A percentile compares a stretch with the other conserved stretches of the same genome.
These are phyloP conservation scores for Brachionus koreanus DNA, from an alignment of 1,140 invertebrate genomes.

Conservation along the genomic window DNA sequence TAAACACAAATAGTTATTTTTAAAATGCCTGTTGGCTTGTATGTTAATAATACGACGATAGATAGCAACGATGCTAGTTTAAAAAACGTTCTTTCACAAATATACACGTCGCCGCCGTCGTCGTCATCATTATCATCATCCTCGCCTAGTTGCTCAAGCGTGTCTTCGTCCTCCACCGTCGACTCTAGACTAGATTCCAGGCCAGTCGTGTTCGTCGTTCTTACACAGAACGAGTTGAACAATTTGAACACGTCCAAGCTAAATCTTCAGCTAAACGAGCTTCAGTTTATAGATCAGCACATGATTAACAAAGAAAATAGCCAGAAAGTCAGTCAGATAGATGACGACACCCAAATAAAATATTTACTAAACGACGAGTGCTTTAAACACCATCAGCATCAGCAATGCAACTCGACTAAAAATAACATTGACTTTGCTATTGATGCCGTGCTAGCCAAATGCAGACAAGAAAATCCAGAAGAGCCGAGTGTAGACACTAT, in stretches of 20 bases:
- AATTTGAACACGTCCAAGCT: background rate
- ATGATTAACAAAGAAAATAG: background rate
- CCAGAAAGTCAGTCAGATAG: background rate
- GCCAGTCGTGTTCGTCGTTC: background rate
- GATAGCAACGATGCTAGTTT: background rate
- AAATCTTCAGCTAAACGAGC: background rate
- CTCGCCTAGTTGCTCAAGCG: background rate
- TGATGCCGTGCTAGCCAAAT: slow-evolving; percentile 18
- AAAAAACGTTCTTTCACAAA: background rate
- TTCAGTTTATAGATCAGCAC: too few relatives aligned
- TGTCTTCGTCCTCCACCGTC: background rate
- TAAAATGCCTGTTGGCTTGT: slow-evolving; percentile 13
- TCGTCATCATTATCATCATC: background rate
- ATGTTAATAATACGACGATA: background rate
- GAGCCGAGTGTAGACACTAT: background rate
- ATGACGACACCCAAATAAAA: background rate
- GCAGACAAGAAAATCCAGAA: background rate
- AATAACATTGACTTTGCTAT: slow-evolving; percentile 3
- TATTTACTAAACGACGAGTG: background rate
- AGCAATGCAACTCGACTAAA: background rate
- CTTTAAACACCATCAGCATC: background rate
- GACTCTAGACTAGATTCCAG: slow-evolving; percentile 1
- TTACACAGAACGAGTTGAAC: background rate
- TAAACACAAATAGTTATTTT: background rate
- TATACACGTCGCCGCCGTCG: background rate